Percentiles rank a stretch among this genome's conserved stretches.
phyloP scores from a whole-genome alignment of 2,797 vertebrate species.

The Emys orbicularis region DNA sequence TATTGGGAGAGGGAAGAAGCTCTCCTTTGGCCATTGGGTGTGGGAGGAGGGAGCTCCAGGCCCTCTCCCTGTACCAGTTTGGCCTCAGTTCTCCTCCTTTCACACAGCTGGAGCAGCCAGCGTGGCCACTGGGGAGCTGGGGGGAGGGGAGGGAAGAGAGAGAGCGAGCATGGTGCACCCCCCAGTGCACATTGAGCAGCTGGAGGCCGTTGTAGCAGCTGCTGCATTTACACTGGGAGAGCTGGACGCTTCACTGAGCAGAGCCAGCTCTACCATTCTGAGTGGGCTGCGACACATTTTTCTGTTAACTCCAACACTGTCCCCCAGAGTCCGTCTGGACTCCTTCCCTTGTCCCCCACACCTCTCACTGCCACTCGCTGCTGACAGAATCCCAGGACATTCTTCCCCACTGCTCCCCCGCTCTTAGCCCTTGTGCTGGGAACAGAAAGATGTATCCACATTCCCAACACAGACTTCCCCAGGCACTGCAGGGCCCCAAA shows the following conservation, averaged over 20 bases:
- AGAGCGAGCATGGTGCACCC: not conserved
- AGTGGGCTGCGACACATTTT: not conserved
- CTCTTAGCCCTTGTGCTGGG: not conserved
- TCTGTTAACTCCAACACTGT: not conserved
- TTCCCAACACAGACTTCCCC: not conserved
- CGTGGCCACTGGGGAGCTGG: no score
- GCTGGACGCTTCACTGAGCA: no score
- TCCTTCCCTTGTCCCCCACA: not conserved
- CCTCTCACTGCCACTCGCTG: not conserved
- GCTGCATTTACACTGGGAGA: no score
- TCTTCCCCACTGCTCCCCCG: not conserved
- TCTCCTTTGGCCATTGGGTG: not conserved
- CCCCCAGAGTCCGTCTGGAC: not conserved
- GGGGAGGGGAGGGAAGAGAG: no score
- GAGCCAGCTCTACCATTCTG: not conserved
- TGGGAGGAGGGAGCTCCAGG: no score
- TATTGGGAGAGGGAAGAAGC: not conserved
- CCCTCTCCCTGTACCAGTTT: no score
- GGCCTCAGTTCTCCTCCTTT: not conserved
- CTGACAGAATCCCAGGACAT: not conserved
- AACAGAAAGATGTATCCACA: not conserved
- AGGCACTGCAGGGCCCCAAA: not conserved
- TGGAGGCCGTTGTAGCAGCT: not conserved
- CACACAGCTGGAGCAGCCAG: not conserved
- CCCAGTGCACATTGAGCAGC: not conserved